Percentiles rank a stretch among this genome's conserved stretches.
phyloP scores from a whole-genome alignment of 1,140 invertebrate genomes.

The Papilio aristodemus region DNA sequence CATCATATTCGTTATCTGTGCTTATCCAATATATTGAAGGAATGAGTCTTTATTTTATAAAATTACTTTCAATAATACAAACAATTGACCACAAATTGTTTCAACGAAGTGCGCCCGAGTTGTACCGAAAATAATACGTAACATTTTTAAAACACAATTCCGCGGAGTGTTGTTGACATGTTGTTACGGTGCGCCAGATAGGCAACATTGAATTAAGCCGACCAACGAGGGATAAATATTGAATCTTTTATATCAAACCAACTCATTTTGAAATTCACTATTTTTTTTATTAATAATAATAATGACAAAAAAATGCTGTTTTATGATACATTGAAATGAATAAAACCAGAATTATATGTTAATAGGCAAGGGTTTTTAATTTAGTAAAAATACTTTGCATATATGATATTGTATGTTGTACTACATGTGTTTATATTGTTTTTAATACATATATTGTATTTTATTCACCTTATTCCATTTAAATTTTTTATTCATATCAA shows the following conservation, averaged over 20 bases:
- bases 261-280: not conserved
- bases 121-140: conserved; percentile 11
- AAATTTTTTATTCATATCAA: too few species aligned
- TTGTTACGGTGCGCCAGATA: conserved; percentile 5
- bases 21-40: not conserved
- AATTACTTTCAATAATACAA: not conserved
- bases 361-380: too few species aligned
- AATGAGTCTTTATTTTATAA: not conserved
- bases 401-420: too few species aligned
- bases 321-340: not conserved
- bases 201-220: conserved; percentile 13
- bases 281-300: not conserved
- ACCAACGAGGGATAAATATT: not conserved
- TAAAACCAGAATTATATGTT: too few species aligned
- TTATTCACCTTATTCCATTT: too few species aligned
- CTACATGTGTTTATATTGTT: too few species aligned
- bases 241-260: conserved; percentile 12
- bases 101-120: conserved; percentile 1
- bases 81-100: conserved; percentile 6
- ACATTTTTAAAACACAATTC: conserved; percentile 11
- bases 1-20: not conserved
- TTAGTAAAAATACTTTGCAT: too few species aligned
- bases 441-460: too few species aligned
- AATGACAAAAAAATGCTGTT: not conserved
- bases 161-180: conserved; percentile 15